Percentiles rank a stretch among this genome's conserved stretches.
Evolutionary conservation across 2,113 vertebrate genomes (phyloP).

Genomic region (Choloepus hoffmanni): DNA sequence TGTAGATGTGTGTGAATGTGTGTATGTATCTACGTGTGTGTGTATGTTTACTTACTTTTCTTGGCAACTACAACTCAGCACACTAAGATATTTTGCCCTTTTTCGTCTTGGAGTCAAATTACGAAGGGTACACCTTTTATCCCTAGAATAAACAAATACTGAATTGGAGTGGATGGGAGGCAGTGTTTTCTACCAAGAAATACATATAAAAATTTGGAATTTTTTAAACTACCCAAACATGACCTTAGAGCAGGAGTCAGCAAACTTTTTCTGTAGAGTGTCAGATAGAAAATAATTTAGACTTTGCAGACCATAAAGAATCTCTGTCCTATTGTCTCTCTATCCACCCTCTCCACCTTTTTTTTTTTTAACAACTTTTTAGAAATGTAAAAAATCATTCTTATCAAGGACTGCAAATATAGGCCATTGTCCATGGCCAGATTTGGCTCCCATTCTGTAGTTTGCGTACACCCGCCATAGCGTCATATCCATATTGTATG

Average conservation of each 20-base stretch:
- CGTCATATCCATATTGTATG: not conserved
- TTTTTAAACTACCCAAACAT: not conserved
- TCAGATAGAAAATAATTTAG: not conserved
- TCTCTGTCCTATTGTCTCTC: not conserved
- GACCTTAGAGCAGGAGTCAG: not conserved
- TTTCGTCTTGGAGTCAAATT: not conserved
- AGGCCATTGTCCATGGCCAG: not conserved
- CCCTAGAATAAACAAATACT: not conserved
- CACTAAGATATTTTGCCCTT: not conserved
- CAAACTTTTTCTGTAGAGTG: not conserved
- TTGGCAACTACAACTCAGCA: conserved; percentile 1
- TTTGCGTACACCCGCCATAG: not conserved
- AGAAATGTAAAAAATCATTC: not conserved
- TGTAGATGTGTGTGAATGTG: not conserved
- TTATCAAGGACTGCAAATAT: not conserved
- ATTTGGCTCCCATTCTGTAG: not conserved
- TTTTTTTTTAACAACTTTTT: not conserved
- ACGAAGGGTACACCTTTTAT: not conserved
- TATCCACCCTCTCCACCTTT: too few species aligned
- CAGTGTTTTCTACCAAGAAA: too few species aligned
- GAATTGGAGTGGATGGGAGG: not conserved
- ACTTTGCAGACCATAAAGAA: not conserved
- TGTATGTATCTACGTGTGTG: not conserved
- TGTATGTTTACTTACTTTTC: conserved; percentile 9
- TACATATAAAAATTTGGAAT: not conserved